These are phyloP conservation scores for Laspeyria flexula DNA, from an alignment of 2,888 invertebrate genomes.

Conservation along the genomic window DNA sequence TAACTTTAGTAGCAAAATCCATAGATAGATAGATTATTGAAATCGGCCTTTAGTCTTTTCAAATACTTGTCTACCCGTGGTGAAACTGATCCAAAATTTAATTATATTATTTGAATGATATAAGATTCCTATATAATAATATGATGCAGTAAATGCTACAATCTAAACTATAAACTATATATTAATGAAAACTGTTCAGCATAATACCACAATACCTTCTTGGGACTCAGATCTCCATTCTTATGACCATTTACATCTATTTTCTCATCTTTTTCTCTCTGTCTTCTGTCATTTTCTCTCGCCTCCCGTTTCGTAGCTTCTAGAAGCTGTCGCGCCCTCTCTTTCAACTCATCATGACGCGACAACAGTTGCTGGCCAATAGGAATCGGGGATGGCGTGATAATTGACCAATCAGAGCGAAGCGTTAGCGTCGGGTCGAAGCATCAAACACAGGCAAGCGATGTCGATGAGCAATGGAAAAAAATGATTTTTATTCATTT, in stretches of 20 bases:
- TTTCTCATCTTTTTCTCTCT: constrained; percentile 86
- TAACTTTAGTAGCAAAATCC: too few species aligned
- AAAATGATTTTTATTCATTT: constrained; percentile 54
- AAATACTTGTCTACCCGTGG: too few species aligned
- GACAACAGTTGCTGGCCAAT: constrained; percentile 89
- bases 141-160: too few species aligned
- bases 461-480: constrained; percentile 66
- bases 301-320: constrained; percentile 92
- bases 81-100: too few species aligned
- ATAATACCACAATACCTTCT: constrained; percentile 62
- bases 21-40: too few species aligned
- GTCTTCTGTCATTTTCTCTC: constrained; percentile 74
- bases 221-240: constrained; percentile 74
- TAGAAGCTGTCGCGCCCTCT: constrained; percentile 92
- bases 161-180: neutral
- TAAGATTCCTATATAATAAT: too few species aligned
- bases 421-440: constrained; percentile 59
- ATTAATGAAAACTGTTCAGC: neutral
- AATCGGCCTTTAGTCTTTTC: too few species aligned
- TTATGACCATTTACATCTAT: constrained; percentile 73
- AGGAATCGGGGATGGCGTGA: constrained; percentile 45
- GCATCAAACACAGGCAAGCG: constrained; percentile 67
- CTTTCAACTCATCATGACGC: constrained; percentile 93
- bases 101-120: too few species aligned
- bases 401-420: constrained; percentile 48